Base-by-base conservation (phyloP, 2,888 invertebrate species). In the Macroteleia sp. region DNA sequence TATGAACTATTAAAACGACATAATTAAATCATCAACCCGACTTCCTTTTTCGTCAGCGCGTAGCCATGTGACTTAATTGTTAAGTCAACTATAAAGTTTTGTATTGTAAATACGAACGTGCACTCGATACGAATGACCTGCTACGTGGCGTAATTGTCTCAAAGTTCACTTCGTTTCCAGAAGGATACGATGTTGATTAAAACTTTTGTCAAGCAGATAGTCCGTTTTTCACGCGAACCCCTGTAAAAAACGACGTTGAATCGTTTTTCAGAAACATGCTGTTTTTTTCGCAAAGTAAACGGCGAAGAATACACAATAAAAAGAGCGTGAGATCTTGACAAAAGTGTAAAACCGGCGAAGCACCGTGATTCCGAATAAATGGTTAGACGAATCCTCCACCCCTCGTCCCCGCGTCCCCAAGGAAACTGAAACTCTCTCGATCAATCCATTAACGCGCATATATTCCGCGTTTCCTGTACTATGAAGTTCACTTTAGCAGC, bases 141-240 rank as follows among this genome's bases (percentile, higher is more conserved):
- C 56, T 17, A 20, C 50, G 64, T 12, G 22, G 34, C 44, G 41
- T 48, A 64, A 56, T 57, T 64, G 25, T 50, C 48, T 56, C 54
- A 54, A 62, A 20, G 48, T 61, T 16, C 59, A n/a, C 42, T n/a
- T n/a, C n/a, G n/a, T n/a, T n/a, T n/a, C n/a, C n/a, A 41, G 48
- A 67, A 66, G 66, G 67, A 69, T 69, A 28, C 41, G 57, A 48
- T 57, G 73, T 64, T 73, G 64, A 64, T 73, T 73, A 73, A 73
- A 73, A 73, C 73, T 73, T 73, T 73, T 64, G 56, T 46, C 48
- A 59, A 59, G 25, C 59, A 59, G 41, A 50, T 59, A 59, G 50
- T 59, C 50, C 50, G 69, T 50, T 69, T 69, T 59, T 59, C 57
- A 42, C 67, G 22, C 42, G 28, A 41, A n/a, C 39, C 14, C 14